Evolutionary conservation across 2,113 vertebrate species (phyloP).

Genomic region (Clarias magur): DNA sequence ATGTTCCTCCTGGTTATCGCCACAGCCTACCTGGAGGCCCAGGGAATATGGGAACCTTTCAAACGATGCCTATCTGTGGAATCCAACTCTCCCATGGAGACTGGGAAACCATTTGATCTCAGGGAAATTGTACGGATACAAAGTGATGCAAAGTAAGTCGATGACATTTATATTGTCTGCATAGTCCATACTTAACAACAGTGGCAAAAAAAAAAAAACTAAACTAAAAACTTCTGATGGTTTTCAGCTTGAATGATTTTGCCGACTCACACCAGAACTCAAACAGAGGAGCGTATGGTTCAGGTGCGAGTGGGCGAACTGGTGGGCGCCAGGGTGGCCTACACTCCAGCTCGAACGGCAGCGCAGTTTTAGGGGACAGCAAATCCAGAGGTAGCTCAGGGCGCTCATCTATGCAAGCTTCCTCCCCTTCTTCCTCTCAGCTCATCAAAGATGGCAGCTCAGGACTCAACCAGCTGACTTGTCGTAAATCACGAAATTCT

Average conservation of each 20-base stretch:
- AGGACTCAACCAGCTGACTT: constrained; percentile 68
- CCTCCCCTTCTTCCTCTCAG: constrained; percentile 63
- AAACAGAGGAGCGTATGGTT: constrained; percentile 78
- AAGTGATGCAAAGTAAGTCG: constrained; percentile 89
- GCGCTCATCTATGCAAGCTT: constrained; percentile 79
- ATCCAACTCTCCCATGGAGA: constrained; percentile 86
- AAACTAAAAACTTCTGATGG: background rate
- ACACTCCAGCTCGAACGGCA: constrained; percentile 70
- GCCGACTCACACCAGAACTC: constrained; percentile 79
- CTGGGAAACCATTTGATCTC: constrained; percentile 95
- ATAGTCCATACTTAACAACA: background rate
- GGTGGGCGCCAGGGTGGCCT: constrained; percentile 76
- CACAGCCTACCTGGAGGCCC: constrained; percentile 95
- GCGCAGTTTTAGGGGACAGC: constrained; percentile 75
- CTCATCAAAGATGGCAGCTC: constrained; percentile 46
- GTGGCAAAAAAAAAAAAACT: background rate
- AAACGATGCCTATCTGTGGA: constrained; percentile 90
- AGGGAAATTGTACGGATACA: constrained; percentile 96
- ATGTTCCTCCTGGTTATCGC: constrained; percentile 96
- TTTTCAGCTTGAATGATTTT: constrained; percentile 81
- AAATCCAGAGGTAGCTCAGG: constrained; percentile 76
- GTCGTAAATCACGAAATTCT: constrained; percentile 75
- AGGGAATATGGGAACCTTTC: constrained; percentile 98
- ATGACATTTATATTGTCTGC: background rate
- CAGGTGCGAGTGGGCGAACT: constrained; percentile 74